Evolutionary conservation across 1,140 invertebrate species (phyloP).

Genomic region (Zophobas morio): DNA sequence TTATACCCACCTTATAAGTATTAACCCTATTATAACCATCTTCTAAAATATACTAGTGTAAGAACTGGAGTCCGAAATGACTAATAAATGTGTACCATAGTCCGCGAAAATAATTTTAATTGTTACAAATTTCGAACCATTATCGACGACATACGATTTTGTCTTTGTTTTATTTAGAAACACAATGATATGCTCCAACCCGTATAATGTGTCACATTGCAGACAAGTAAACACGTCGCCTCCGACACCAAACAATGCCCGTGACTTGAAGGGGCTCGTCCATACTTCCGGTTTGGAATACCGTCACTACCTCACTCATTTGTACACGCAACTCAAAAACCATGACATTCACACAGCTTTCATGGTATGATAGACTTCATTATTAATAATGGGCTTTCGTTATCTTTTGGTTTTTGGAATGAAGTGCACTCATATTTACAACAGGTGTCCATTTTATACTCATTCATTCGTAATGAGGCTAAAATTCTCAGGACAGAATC

Average conservation of each 20-base stretch:
- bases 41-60: too few relatives aligned
- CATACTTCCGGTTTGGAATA: slow-evolving; percentile 27
- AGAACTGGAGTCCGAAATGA: too few relatives aligned
- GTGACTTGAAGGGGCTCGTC: slow-evolving; percentile 18
- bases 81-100: too few relatives aligned
- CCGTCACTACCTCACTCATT: neutral
- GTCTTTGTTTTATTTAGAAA: too few relatives aligned
- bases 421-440: slow-evolving; percentile 28
- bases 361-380: slow-evolving; percentile 14
- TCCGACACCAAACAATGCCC: slow-evolving; percentile 5
- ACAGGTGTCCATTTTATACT: slow-evolving; percentile 15
- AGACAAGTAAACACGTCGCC: slow-evolving; percentile 14
- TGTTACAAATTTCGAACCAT: too few relatives aligned
- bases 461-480: slow-evolving; percentile 29
- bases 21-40: too few relatives aligned
- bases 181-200: neutral
- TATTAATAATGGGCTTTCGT: slow-evolving; percentile 34
- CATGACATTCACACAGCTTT: slow-evolving; percentile 40
- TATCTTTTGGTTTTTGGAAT: slow-evolving; percentile 7
- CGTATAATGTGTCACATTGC: slow-evolving; percentile 8
- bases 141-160: too few relatives aligned
- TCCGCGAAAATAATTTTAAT: too few relatives aligned
- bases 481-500: slow-evolving; percentile 36
- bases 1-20: too few relatives aligned
- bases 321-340: slow-evolving; percentile 25